These are phyloP conservation scores for Tupaia tana DNA, from an alignment of 2,113 vertebrate genomes.

Conservation along the genomic window DNA sequence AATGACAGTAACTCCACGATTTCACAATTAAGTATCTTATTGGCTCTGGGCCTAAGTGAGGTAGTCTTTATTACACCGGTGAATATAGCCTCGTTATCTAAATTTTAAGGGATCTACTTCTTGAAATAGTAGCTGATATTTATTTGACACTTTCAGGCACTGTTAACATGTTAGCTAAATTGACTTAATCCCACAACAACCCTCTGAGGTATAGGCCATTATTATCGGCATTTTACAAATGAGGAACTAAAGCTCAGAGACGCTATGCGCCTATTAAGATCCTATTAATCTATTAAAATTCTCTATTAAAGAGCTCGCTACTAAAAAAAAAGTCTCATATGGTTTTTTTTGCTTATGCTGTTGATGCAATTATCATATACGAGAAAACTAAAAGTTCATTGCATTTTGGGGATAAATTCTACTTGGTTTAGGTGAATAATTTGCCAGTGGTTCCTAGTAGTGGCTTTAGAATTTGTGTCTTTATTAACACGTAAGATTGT, in stretches of 20 bases:
- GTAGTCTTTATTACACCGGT: neutral
- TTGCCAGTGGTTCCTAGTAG: neutral
- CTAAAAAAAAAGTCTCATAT: conserved; percentile 35
- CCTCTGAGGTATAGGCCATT: conserved; percentile 10
- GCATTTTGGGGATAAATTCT: conserved; percentile 1
- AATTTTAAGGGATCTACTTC: conserved; percentile 11
- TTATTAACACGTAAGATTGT: neutral
- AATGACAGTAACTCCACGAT: neutral
- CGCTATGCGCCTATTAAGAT: conserved; percentile 38
- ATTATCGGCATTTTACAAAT: conserved; percentile 54
- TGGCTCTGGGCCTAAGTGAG: neutral
- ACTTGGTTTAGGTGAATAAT: neutral
- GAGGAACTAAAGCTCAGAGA: neutral
- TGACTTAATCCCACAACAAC: conserved; percentile 58
- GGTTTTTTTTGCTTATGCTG: conserved; percentile 39
- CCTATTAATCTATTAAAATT: conserved; percentile 44
- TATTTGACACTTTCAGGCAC: neutral
- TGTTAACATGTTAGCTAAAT: conserved; percentile 49
- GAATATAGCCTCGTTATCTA: neutral
- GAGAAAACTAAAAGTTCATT: conserved; percentile 44
- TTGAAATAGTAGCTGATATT: conserved; percentile 58
- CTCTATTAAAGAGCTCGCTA: neutral
- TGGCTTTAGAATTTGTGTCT: conserved; percentile 20
- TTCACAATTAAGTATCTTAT: conserved; percentile 1
- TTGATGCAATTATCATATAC: conserved; percentile 26